Percentiles rank a stretch among this genome's conserved stretches.
phyloP scores from a whole-genome alignment of 2,113 vertebrate species.

The Cephalopterus ornatus region DNA sequence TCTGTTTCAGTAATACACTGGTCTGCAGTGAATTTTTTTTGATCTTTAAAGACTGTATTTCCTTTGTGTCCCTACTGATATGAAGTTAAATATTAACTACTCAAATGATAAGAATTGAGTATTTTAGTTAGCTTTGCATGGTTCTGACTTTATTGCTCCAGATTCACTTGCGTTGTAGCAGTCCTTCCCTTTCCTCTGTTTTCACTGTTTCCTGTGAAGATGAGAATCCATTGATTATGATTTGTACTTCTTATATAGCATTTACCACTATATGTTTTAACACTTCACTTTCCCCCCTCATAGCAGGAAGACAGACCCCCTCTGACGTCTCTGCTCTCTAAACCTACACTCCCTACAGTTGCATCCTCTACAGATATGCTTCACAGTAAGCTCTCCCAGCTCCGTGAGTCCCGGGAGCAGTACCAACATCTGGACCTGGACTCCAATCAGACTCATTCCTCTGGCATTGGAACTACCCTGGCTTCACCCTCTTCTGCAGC shows the following conservation, averaged over 20 bases:
- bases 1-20: neutral
- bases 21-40: neutral
- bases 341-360: slow-evolving; percentile 83
- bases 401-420: slow-evolving; percentile 94
- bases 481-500: slow-evolving; percentile 79
- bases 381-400: slow-evolving; percentile 96
- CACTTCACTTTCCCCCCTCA: neutral
- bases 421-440: slow-evolving; percentile 87
- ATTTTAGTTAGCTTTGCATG: neutral
- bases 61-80: neutral
- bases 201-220: neutral
- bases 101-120: neutral
- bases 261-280: neutral
- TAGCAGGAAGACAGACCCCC: slow-evolving; percentile 83
- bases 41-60: neutral
- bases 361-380: slow-evolving; percentile 98
- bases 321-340: slow-evolving; percentile 86
- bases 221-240: neutral
- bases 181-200: neutral
- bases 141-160: neutral
- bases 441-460: slow-evolving; percentile 82
- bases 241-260: neutral
- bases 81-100: neutral
- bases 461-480: slow-evolving; percentile 76
- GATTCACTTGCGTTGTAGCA: neutral